Evolutionary conservation across 1,140 invertebrate species (phyloP), one percentile per base, ranked within the genome.

Genomic region (Drosophila nigrodunni): DNA sequence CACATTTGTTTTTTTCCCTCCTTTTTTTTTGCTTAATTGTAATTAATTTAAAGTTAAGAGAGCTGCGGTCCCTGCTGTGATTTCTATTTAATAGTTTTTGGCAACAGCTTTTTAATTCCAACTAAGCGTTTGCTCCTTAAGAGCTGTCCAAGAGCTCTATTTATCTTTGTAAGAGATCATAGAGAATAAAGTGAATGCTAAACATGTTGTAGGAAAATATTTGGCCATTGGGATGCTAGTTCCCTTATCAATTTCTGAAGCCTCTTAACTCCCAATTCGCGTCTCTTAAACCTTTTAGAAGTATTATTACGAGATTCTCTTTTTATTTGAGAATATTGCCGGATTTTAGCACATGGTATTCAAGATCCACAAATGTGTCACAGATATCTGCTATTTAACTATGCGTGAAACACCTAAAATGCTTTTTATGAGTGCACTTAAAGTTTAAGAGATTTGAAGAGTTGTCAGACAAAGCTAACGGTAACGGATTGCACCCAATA

Each of bases 401-500:
- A 30, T 6, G 25, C 25, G 25, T 30, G 47, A 58, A 49, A 58
- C 52, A 70, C 52, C 58, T 44, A 43, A 64, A 75, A 70, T 41
- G 25, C 6, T 30, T 30, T 75, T 65, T 65, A 65, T 37, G 44
- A 30, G 35, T 15, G 41, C 66, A 75, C 67, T 64, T 54, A 65
- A 76, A 39, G 39, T 15, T 34, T 44, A 61, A 61, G 44, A 68
- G 50, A 47, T 59, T 67, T 50, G 44, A 7, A 43, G 21, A 8
- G 39, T 46, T 37, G 34, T 10, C n/a, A 68, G 50, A 52, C 57
- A 74, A 64, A 64, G 37, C 37, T 35, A 66, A 61, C 44, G 71
- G 47, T 66, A 76, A 77, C 73, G 57, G 65, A 64, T 82, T 74
- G 50, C 37, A 77, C 77, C 67, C 70, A 80, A 85, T 85, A 78